A percentile compares a stretch with the other conserved stretches of the same genome.
These are phyloP conservation scores for Halichoeres trimaculatus DNA, from an alignment of 2,113 vertebrate species.

Conservation along the genomic window DNA sequence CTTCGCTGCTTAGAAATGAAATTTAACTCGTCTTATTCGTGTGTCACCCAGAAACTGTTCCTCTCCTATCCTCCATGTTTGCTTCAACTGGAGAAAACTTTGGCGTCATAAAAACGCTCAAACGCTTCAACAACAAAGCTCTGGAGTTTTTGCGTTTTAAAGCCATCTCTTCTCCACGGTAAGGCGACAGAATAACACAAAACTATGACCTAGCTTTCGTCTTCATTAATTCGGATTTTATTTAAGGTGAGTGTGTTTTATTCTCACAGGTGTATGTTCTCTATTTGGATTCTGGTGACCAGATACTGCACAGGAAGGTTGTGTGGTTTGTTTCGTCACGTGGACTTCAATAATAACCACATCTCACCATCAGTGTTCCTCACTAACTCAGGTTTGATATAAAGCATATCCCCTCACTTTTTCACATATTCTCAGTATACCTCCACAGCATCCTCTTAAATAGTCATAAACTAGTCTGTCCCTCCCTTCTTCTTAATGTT, in stretches of 20 bases:
- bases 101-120: constrained; percentile 79
- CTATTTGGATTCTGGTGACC: constrained; percentile 81
- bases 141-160: constrained; percentile 76
- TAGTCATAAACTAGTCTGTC: background rate
- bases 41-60: constrained; percentile 70
- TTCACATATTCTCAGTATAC: background rate
- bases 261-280: constrained; percentile 77
- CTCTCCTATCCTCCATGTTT: constrained; percentile 78
- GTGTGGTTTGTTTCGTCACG: constrained; percentile 82
- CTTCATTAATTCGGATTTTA: background rate
- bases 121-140: constrained; percentile 53
- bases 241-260: background rate
- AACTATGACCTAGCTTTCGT: background rate
- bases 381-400: constrained; percentile 70
- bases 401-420: background rate
- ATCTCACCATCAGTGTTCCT: constrained; percentile 78
- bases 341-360: constrained; percentile 73
- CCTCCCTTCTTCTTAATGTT: background rate
- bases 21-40: background rate
- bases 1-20: background rate
- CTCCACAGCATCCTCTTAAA: background rate
- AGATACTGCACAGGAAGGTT: constrained; percentile 53
- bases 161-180: constrained; percentile 77
- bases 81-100: constrained; percentile 83
- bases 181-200: background rate